Conservation (phyloP, 2,113 vertebrate genomes). For the Entosphenus tridentatus region DNA sequence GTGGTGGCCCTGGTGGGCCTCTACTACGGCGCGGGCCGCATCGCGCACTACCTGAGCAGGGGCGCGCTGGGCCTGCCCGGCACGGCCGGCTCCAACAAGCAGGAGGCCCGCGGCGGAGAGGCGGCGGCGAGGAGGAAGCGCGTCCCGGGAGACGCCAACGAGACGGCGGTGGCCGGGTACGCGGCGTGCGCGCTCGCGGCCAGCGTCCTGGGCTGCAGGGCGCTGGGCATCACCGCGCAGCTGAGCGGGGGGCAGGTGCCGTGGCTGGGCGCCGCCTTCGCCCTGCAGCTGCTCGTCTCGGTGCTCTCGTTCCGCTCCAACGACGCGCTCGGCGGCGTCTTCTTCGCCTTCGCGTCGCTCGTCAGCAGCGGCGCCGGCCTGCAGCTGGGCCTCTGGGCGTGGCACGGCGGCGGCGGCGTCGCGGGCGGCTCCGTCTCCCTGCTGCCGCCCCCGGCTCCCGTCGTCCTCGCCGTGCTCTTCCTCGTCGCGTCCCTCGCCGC, state of each 20-base stretch:
- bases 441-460: conserved; percentile 22
- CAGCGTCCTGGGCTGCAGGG: conserved; percentile 32
- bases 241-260: conserved; percentile 36
- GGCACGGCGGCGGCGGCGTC: neutral
- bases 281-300: conserved; percentile 35
- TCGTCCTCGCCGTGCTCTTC: conserved; percentile 41
- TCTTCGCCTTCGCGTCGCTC: conserved; percentile 36
- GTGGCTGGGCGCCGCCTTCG: conserved; percentile 49
- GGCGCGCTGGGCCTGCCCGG: neutral
- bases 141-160: too few relatives aligned
- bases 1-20: conserved; percentile 26
- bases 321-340: conserved; percentile 31
- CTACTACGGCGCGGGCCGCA: conserved; percentile 34
- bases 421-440: conserved; percentile 10
- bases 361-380: conserved; percentile 24
- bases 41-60: conserved; percentile 22
- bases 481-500: conserved; percentile 31
- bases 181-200: too few relatives aligned
- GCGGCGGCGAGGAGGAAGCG: too few relatives aligned
- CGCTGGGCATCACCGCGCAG: conserved; percentile 29
- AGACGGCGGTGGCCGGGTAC: too few relatives aligned
- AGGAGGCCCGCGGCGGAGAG: too few relatives aligned
- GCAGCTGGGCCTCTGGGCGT: conserved; percentile 12
- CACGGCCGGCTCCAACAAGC: too few relatives aligned
- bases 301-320: conserved; percentile 31